Evolutionary conservation across 2,888 invertebrate species (phyloP).

Genomic region (Chorisops tibialis): DNA sequence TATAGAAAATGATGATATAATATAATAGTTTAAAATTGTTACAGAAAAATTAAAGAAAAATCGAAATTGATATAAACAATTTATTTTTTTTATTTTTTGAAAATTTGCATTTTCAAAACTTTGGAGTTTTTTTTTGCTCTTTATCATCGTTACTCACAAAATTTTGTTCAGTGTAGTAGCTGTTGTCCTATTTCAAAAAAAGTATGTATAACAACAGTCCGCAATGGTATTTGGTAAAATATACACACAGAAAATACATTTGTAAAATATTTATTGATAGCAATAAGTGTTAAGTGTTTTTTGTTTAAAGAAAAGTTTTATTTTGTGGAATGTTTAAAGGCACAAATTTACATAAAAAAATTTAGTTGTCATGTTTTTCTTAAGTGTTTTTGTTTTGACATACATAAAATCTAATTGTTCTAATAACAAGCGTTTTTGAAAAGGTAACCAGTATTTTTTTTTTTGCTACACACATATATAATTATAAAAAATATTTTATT

Average conservation of each 20-base stretch:
- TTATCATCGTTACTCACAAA: constrained; percentile 52
- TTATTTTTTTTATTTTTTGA: neutral
- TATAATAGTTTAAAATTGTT: neutral
- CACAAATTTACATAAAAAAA: neutral
- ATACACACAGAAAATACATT: constrained; percentile 9
- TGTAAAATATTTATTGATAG: neutral
- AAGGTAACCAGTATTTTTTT: too few species aligned
- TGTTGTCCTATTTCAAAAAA: constrained; percentile 47
- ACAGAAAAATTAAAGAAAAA: neutral
- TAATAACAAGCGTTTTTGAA: too few species aligned
- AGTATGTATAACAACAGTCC: constrained; percentile 45
- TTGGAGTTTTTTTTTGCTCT: constrained; percentile 38
- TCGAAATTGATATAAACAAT: constrained; percentile 10
- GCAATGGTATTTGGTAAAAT: constrained; percentile 40
- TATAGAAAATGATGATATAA: neutral
- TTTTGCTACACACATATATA: too few species aligned
- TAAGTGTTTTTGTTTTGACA: too few species aligned
- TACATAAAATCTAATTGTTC: too few species aligned
- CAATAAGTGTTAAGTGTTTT: too few species aligned
- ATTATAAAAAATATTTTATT: too few species aligned
- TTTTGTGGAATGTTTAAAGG: neutral
- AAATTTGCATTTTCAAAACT: constrained; percentile 28
- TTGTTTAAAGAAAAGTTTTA: neutral
- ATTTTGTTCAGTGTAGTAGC: constrained; percentile 49
- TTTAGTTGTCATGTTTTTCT: neutral